Percentiles rank a stretch among this genome's conserved stretches.
Evolutionary conservation across 2,888 invertebrate genomes (phyloP).

Genomic region (Rhaphigaster nebulosa): DNA sequence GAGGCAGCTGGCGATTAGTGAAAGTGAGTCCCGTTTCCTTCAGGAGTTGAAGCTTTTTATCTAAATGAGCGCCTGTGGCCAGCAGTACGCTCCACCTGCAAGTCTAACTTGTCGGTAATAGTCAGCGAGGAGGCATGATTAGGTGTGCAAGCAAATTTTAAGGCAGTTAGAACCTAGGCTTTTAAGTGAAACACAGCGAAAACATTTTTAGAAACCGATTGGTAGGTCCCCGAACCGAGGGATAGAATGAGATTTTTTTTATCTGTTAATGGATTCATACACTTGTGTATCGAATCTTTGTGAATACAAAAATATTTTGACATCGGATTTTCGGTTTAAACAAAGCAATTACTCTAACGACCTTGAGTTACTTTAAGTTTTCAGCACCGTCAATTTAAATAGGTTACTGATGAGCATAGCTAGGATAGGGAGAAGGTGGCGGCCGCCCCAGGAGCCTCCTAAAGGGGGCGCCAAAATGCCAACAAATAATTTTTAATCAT

Average conservation of each 20-base stretch:
- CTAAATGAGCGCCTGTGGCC: conserved; percentile 1
- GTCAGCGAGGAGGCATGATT: not conserved
- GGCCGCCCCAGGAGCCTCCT: no score
- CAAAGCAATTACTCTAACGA: no score
- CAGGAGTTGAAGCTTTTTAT: not conserved
- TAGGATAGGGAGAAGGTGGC: no score
- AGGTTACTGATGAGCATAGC: no score
- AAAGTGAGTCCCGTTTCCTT: conserved; percentile 43
- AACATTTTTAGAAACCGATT: not conserved
- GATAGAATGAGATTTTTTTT: not conserved
- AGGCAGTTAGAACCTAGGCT: not conserved
- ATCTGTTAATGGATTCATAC: not conserved
- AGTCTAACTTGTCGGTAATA: not conserved
- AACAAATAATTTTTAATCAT: no score
- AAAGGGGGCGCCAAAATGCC: no score
- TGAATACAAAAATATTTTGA: no score
- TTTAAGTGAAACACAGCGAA: not conserved
- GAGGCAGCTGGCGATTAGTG: conserved; percentile 30
- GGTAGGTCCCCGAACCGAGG: not conserved
- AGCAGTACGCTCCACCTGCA: not conserved
- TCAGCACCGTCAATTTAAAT: no score
- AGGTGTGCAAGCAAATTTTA: not conserved
- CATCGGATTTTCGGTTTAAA: no score
- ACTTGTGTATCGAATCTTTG: no score
- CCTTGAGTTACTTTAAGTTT: no score